phyloP scores from a whole-genome alignment of 1,140 invertebrate species.

The Drosophila truncata region DNA sequence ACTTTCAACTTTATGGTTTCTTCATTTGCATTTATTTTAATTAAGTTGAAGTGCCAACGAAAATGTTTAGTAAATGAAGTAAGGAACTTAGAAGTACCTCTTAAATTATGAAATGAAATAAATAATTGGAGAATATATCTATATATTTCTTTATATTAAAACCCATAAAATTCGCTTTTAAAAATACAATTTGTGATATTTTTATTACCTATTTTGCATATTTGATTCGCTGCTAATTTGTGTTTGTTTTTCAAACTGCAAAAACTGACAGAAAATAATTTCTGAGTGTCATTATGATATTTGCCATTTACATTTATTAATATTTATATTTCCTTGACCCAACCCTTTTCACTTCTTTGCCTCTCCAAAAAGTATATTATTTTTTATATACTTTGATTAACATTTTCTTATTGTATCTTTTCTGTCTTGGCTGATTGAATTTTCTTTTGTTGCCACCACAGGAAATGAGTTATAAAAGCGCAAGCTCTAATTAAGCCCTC shows the following conservation, averaged over 20 bases:
- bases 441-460: conserved; percentile 49
- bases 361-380: conserved; percentile 6
- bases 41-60: conserved; percentile 53
- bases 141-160: neutral
- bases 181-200: conserved; percentile 8
- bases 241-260: conserved; percentile 5
- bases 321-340: conserved; percentile 49
- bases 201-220: conserved; percentile 63
- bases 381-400: conserved; percentile 47
- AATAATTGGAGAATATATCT: neutral
- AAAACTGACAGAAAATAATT: conserved; percentile 8
- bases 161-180: neutral
- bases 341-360: conserved; percentile 1
- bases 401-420: conserved; percentile 25
- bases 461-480: conserved; percentile 70
- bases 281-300: conserved; percentile 21
- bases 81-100: neutral
- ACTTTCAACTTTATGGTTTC: conserved; percentile 58
- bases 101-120: neutral
- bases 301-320: conserved; percentile 50
- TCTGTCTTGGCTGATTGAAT: conserved; percentile 23
- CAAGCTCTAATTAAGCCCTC: conserved; percentile 66
- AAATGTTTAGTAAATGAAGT: conserved; percentile 19
- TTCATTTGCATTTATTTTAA: conserved; percentile 61
- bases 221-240: conserved; percentile 55